These are phyloP conservation scores for Rhinatrema bivittatum DNA, from an alignment of 2,797 vertebrate genomes.

Conservation along the genomic window DNA sequence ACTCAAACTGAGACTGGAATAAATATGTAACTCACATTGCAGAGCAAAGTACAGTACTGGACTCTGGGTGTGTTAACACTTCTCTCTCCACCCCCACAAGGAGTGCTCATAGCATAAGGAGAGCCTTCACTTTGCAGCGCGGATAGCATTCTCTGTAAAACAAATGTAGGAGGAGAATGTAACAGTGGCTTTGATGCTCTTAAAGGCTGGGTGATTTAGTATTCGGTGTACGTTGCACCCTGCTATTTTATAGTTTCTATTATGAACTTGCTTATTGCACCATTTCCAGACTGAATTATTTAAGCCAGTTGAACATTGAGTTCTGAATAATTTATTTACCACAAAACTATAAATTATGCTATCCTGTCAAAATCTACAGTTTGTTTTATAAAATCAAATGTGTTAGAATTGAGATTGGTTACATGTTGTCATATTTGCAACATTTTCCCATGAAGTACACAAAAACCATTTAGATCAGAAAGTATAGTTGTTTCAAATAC, in stretches of 20 bases:
- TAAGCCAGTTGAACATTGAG: slow-evolving; percentile 17
- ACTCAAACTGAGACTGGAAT: no score
- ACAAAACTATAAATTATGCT: slow-evolving; percentile 30
- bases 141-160: slow-evolving; percentile 1
- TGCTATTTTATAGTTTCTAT: slow-evolving; percentile 26
- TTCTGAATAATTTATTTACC: slow-evolving; percentile 35
- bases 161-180: slow-evolving; percentile 7
- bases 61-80: no score
- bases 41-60: no score
- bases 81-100: background rate
- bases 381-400: slow-evolving; percentile 12
- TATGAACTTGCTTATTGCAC: slow-evolving; percentile 17
- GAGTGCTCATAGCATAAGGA: no score
- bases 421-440: background rate
- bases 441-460: no score
- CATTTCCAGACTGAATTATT: slow-evolving; percentile 37
- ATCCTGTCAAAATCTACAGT: slow-evolving; percentile 21
- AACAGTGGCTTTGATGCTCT: slow-evolving; percentile 25
- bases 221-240: slow-evolving; percentile 14
- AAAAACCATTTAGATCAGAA: no score
- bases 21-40: no score
- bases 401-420: slow-evolving; percentile 7
- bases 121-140: slow-evolving; percentile 5
- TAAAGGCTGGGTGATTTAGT: slow-evolving; percentile 17
- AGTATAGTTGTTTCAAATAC: background rate